These are phyloP conservation scores for Ciconia stormi DNA, from an alignment of 2,113 vertebrate species.

Conservation along the genomic window DNA sequence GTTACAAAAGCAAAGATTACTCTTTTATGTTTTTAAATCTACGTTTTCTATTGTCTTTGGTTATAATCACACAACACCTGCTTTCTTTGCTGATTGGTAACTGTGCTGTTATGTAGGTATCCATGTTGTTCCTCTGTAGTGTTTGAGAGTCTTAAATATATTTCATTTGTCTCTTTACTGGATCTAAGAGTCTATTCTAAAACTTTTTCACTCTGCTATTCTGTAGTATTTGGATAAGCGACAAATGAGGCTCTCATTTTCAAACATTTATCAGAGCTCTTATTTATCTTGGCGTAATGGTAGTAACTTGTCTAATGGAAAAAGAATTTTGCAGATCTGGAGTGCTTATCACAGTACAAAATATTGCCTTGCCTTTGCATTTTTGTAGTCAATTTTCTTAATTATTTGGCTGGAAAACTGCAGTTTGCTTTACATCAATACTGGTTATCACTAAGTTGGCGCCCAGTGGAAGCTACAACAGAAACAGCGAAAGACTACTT, in stretches of 20 bases:
- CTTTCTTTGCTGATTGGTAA: not conserved
- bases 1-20: slow-evolving; percentile 30
- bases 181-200: not conserved
- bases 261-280: not conserved
- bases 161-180: not conserved
- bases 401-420: not conserved
- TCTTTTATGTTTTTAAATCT: not conserved
- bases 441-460: not conserved
- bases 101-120: not conserved
- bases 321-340: not conserved
- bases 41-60: not conserved
- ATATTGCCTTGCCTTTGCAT: not conserved
- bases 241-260: not conserved
- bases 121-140: not conserved
- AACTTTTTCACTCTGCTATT: not conserved
- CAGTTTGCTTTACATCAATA: not conserved
- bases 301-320: not conserved
- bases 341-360: not conserved
- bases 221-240: not conserved
- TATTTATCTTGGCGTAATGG: slow-evolving; percentile 24
- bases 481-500: not conserved
- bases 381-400: not conserved
- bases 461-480: not conserved
- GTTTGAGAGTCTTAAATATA: not conserved
- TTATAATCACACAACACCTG: not conserved